Base-by-base conservation (phyloP, 2,797 vertebrate genomes). In the Pipistrellus pipistrellus region DNA sequence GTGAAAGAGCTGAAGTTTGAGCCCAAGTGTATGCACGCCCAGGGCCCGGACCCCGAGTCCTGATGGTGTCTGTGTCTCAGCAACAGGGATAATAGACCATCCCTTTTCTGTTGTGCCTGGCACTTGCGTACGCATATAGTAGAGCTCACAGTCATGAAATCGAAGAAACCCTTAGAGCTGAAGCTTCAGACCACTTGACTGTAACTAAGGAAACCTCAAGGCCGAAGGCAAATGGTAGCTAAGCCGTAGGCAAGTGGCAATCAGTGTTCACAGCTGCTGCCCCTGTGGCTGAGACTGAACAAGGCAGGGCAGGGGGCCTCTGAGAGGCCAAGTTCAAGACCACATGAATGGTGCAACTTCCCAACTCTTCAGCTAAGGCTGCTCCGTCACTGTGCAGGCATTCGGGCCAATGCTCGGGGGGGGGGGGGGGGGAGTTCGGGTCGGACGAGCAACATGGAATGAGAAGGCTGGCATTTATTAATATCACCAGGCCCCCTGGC, bases 121-220 rank as follows among this genome's bases (percentile, higher is more conserved):
- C 17, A 20, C 21, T 38, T 30, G 7, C 55, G 51, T 13, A 46
- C 35, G 88, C 25, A 55, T 2, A 2, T 6, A 68, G 32, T 55
- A 81, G 25, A 91, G 6, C 68, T 92, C 15, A 1, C 69, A 91
- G 32, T 53, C 44, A 57, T 53, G 41, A 83, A 64, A 18, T 46
- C 48, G 44, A 73, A 62, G 76, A 85, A 62, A 32, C 20, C 30
- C 38, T 73, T 44, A 62, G 0, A 71, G 72, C 53, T 38, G 64
- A 81, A 69, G 68, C 78, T 78, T 64, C 11, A 72, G 75, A 73
- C 78, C 51, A 21, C 38, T 73, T 72, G 86, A 64, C 35, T 38
- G 9, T 87, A 62, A 71, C 85, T 88, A 76, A 80, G 66, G 25
- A 75, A 92, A 64, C 2, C 30, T 23, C 15, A 27, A 35, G n/a